phyloP scores from a whole-genome alignment of 2,113 vertebrate species.

The Theristicus caerulescens region DNA sequence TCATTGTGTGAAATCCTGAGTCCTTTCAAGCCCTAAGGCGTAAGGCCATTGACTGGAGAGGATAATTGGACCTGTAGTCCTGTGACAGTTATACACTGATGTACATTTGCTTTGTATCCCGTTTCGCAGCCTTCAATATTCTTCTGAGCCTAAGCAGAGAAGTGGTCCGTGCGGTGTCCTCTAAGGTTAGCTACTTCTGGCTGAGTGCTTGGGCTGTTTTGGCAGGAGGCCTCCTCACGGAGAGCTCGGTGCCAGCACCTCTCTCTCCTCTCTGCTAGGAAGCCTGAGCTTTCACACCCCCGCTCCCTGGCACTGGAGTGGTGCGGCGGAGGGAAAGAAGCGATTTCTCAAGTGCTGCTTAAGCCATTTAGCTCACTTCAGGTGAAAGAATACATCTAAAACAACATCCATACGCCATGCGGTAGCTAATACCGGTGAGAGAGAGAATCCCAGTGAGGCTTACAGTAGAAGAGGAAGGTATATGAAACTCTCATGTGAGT shows the following conservation, averaged over 20 bases:
- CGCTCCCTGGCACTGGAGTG: neutral
- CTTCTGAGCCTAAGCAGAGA: neutral
- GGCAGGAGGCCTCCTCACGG: neutral
- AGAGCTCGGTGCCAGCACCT: neutral
- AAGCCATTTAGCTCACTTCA: neutral
- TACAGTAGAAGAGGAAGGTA: neutral
- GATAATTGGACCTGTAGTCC: neutral
- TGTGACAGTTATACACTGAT: neutral
- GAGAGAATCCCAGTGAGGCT: neutral
- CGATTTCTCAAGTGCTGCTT: neutral
- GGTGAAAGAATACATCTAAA: neutral
- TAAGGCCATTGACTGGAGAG: neutral
- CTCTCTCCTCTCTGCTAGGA: neutral
- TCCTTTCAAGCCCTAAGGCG: neutral
- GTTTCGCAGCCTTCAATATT: neutral
- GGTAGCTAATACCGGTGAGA: neutral
- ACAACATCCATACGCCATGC: no score
- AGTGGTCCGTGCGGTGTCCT: neutral
- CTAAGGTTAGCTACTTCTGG: neutral
- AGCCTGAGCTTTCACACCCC: neutral
- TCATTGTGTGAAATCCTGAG: neutral
- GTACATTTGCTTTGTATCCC: rapidly evolving
- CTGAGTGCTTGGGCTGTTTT: neutral
- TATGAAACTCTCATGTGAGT: neutral
- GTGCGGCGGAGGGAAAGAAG: neutral